phyloP scores from a whole-genome alignment of 1,140 invertebrate species.

The Bombus terrestris region DNA sequence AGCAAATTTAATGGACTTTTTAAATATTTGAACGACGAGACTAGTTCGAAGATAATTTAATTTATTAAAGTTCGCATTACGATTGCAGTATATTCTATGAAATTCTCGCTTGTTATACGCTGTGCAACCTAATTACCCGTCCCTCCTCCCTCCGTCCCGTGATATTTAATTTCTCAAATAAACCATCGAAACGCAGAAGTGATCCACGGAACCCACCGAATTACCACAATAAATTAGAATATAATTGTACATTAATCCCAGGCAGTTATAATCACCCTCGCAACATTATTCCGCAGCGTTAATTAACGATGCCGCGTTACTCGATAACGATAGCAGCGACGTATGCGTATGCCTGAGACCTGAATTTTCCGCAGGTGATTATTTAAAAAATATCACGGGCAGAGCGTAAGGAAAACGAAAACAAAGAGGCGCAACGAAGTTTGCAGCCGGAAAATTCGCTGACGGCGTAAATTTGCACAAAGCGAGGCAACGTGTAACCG shows the following conservation, averaged over 20 bases:
- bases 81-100: neutral
- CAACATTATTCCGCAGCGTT: constrained; percentile 6
- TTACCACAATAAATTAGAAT: constrained; percentile 28
- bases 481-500: neutral
- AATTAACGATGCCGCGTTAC: constrained; percentile 7
- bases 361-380: neutral
- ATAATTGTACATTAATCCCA: constrained; percentile 22
- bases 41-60: neutral
- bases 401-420: too few species aligned
- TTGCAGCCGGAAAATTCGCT: constrained; percentile 1
- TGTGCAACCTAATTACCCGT: neutral
- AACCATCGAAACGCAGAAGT: constrained; percentile 4
- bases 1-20: neutral
- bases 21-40: neutral
- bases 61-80: neutral
- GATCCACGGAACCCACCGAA: constrained; percentile 1
- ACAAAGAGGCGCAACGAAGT: neutral
- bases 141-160: too few species aligned
- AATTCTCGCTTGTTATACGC: neutral
- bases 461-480: constrained; percentile 25
- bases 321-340: neutral
- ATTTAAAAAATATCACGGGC: neutral
- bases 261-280: constrained; percentile 2
- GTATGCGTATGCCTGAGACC: neutral
- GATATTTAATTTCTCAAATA: constrained; percentile 30